Percentiles rank a stretch among this genome's conserved stretches.
phyloP scores from a whole-genome alignment of 2,113 vertebrate genomes.

The Caracal caracal region DNA sequence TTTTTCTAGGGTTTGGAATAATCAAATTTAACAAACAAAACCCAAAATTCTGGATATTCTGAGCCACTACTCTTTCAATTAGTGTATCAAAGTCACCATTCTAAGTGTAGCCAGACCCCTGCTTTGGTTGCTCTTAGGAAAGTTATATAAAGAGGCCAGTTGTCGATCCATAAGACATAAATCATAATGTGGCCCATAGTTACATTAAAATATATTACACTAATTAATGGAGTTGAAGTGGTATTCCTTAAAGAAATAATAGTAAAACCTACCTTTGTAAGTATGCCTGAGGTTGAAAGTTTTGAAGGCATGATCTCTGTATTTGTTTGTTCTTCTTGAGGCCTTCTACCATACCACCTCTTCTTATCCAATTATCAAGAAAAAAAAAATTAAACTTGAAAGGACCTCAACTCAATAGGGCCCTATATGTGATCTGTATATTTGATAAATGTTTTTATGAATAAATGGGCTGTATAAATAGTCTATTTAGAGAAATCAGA shows the following conservation, averaged over 20 bases:
- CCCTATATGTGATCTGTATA: neutral
- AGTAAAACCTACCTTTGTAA: neutral
- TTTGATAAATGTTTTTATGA: neutral
- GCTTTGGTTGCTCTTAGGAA: neutral
- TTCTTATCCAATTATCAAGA: neutral
- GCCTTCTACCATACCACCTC: neutral
- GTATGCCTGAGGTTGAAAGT: neutral
- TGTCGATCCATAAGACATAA: neutral
- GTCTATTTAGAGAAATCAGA: neutral
- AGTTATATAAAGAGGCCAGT: neutral
- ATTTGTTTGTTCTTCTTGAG: neutral
- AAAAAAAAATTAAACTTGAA: neutral
- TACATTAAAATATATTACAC: neutral
- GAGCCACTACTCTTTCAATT: neutral
- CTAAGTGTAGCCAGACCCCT: neutral
- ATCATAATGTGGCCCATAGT: neutral
- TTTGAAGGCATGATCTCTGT: neutral
- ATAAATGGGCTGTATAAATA: neutral
- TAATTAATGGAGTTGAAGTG: neutral
- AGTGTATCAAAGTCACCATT: neutral
- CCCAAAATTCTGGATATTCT: neutral
- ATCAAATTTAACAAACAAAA: neutral
- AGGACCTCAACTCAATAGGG: neutral
- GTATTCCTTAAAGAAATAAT: conserved; percentile 6
- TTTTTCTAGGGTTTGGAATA: neutral